phyloP scores from a whole-genome alignment of 2,797 vertebrate genomes.

The Myotis pilosus region DNA sequence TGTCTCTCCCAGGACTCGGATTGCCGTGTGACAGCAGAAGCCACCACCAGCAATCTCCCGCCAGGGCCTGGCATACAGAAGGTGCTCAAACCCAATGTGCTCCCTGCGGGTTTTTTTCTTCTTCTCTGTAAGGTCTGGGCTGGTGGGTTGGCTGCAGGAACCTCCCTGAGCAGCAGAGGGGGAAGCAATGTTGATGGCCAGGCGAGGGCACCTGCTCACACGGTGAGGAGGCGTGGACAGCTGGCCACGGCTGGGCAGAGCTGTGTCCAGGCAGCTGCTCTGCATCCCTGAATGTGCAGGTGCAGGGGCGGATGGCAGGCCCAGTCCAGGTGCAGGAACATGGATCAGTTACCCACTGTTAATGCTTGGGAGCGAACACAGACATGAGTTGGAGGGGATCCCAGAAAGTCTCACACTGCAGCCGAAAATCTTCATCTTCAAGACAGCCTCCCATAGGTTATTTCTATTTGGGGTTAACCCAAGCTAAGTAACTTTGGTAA shows the following conservation, averaged over 20 bases:
- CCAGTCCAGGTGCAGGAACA: neutral
- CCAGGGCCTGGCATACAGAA: neutral
- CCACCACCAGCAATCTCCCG: too few species aligned
- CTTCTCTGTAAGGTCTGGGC: neutral
- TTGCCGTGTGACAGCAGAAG: neutral
- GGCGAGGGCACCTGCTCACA: neutral
- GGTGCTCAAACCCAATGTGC: neutral
- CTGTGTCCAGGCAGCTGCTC: neutral
- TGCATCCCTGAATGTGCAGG: accelerated
- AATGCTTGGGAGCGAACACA: neutral
- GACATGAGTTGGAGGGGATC: neutral
- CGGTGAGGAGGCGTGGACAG: neutral
- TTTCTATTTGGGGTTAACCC: neutral
- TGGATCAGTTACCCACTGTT: neutral
- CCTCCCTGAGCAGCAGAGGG: neutral
- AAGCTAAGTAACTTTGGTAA: neutral
- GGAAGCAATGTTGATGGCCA: neutral
- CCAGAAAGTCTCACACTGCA: accelerated
- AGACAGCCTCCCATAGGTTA: neutral
- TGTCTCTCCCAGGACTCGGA: neutral
- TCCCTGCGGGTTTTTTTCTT: neutral
- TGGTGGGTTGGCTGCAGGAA: neutral
- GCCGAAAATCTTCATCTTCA: neutral
- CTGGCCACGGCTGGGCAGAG: too few species aligned
- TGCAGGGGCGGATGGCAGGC: neutral